These are phyloP conservation scores for Heteropelma amictum DNA, from an alignment of 2,888 invertebrate species.

Conservation along the genomic window DNA sequence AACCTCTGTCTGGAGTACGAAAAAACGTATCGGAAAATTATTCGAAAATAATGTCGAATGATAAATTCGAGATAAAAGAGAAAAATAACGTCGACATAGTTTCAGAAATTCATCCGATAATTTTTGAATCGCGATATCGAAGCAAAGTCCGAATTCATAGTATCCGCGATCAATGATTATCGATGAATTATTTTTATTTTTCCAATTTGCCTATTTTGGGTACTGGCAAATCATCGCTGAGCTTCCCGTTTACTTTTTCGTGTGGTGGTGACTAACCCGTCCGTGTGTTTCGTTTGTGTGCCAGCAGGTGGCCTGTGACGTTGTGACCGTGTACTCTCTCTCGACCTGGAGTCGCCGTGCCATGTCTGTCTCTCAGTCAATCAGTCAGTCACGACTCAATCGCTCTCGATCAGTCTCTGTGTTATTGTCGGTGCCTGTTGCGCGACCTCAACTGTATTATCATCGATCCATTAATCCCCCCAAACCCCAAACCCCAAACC, in stretches of 20 bases:
- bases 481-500: background rate
- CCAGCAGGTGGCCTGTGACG: constrained; percentile 79
- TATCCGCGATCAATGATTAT: background rate
- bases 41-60: too few relatives aligned
- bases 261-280: constrained; percentile 78
- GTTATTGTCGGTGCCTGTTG: constrained; percentile 72
- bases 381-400: constrained; percentile 30
- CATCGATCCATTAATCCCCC: constrained; percentile 5
- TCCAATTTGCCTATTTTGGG: background rate
- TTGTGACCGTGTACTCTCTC: constrained; percentile 75
- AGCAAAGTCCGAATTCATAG: too few relatives aligned
- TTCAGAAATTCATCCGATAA: too few relatives aligned
- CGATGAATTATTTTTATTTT: background rate
- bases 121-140: too few relatives aligned
- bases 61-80: too few relatives aligned
- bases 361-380: constrained; percentile 75
- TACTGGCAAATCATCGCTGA: constrained; percentile 27
- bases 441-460: constrained; percentile 51
- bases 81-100: too few relatives aligned
- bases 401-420: constrained; percentile 58
- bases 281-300: constrained; percentile 78
- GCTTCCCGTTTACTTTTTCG: constrained; percentile 64
- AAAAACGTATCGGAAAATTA: too few relatives aligned
- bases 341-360: constrained; percentile 76
- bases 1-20: too few relatives aligned